Evolutionary conservation across 2,888 invertebrate genomes (phyloP).

Genomic region (Brenthis daphne): DNA sequence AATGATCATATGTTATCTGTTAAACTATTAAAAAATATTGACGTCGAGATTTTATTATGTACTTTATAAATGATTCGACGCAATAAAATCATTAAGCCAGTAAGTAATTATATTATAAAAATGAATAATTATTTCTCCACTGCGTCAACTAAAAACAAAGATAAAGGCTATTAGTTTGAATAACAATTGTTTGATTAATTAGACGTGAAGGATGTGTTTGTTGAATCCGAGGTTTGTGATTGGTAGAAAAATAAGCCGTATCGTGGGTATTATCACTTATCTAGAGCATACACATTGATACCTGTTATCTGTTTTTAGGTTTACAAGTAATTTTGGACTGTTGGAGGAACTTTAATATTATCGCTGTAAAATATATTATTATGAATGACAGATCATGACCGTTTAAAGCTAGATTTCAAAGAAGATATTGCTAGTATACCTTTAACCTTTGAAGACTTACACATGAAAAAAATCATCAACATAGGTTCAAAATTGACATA

Average conservation of each 20-base stretch:
- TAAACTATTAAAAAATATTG: background rate
- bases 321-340: slow-evolving; percentile 3
- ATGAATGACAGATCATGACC: background rate
- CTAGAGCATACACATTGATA: slow-evolving; percentile 13
- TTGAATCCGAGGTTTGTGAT: slow-evolving; percentile 25
- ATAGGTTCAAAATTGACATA: too few species aligned
- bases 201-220: slow-evolving; percentile 28
- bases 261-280: slow-evolving; percentile 30
- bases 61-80: background rate
- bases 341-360: background rate
- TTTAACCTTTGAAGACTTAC: too few species aligned
- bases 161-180: slow-evolving; percentile 49
- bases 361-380: background rate
- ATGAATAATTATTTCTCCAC: slow-evolving; percentile 15
- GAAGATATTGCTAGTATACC: too few species aligned
- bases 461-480: too few species aligned
- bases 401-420: too few species aligned
- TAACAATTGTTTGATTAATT: slow-evolving; percentile 49
- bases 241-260: slow-evolving; percentile 33
- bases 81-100: slow-evolving; percentile 24
- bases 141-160: slow-evolving; percentile 28
- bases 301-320: background rate
- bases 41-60: slow-evolving; percentile 1
- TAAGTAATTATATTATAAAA: slow-evolving; percentile 30
- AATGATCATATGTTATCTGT: too few species aligned